Percentiles rank a stretch among this genome's conserved stretches.
Conservation (phyloP, 2,113 vertebrate species). For the Pholis gunnellus region DNA sequence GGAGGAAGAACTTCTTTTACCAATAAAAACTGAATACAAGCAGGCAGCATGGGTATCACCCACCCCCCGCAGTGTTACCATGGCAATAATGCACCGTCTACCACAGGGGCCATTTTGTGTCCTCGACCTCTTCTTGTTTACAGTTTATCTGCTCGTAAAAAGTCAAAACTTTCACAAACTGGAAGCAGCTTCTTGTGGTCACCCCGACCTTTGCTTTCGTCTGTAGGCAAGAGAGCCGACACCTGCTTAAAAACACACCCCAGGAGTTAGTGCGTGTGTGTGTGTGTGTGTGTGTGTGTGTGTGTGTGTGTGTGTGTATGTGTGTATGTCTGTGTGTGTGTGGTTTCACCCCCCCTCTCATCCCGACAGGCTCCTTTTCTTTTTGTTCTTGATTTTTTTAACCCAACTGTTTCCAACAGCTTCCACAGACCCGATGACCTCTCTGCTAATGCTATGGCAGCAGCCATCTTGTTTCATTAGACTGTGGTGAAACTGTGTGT, state of each 20-base stretch:
- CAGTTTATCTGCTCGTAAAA: background rate
- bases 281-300: slow-evolving; percentile 9
- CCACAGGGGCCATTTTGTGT: slow-evolving; percentile 57
- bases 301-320: slow-evolving; percentile 18
- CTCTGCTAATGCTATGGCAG: slow-evolving; percentile 42
- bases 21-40: background rate
- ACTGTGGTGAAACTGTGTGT: slow-evolving; percentile 21
- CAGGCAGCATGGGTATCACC: background rate
- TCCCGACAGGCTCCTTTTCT: background rate
- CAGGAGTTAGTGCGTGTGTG: background rate
- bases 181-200: slow-evolving; percentile 1
- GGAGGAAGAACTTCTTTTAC: background rate
- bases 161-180: background rate
- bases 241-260: slow-evolving; percentile 6
- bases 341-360: background rate
- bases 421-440: slow-evolving; percentile 45
- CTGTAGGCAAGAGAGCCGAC: background rate
- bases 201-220: background rate
- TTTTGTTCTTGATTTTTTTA: slow-evolving; percentile 46
- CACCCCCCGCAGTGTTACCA: slow-evolving; percentile 16
- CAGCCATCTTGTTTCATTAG: slow-evolving; percentile 66
- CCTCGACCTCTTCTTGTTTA: background rate
- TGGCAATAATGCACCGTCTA: background rate
- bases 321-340: slow-evolving; percentile 9
- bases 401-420: slow-evolving; percentile 43